Evolutionary conservation across 2,888 invertebrate species (phyloP).

Genomic region (Melitaea athalia): DNA sequence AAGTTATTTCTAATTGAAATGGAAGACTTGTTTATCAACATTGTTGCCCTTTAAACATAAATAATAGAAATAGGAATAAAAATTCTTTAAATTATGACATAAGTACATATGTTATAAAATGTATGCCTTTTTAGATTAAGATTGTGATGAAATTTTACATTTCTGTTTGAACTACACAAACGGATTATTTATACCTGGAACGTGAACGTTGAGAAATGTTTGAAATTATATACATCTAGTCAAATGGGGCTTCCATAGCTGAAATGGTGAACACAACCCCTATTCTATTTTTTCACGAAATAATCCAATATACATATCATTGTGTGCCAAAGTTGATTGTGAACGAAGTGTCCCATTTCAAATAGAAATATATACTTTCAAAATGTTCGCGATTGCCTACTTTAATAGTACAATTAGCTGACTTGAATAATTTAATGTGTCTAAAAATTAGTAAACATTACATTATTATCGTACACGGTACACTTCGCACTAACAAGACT

Average conservation of each 20-base stretch:
- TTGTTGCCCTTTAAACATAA: not conserved
- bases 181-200: not conserved
- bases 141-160: conserved; percentile 40
- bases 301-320: conserved; percentile 58
- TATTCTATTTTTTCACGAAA: conserved; percentile 1
- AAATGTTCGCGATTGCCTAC: conserved; percentile 22
- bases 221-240: conserved; percentile 16
- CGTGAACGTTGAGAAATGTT: conserved; percentile 6
- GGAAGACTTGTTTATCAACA: not conserved
- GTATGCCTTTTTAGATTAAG: conserved; percentile 18
- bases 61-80: conserved; percentile 23
- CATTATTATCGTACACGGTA: not conserved
- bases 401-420: conserved; percentile 17
- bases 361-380: conserved; percentile 19
- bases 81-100: conserved; percentile 12
- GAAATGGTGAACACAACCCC: conserved; percentile 5
- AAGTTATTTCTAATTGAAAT: not conserved
- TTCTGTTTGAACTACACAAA: conserved; percentile 11
- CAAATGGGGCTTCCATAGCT: conserved; percentile 15
- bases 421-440: not conserved
- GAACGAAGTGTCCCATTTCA: conserved; percentile 60
- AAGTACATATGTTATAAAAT: conserved; percentile 12
- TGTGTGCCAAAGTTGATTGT: conserved; percentile 64
- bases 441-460: not conserved
- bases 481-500: not conserved